phyloP scores from a whole-genome alignment of 2,797 vertebrate genomes.

The Adrianichthys oophorus region DNA sequence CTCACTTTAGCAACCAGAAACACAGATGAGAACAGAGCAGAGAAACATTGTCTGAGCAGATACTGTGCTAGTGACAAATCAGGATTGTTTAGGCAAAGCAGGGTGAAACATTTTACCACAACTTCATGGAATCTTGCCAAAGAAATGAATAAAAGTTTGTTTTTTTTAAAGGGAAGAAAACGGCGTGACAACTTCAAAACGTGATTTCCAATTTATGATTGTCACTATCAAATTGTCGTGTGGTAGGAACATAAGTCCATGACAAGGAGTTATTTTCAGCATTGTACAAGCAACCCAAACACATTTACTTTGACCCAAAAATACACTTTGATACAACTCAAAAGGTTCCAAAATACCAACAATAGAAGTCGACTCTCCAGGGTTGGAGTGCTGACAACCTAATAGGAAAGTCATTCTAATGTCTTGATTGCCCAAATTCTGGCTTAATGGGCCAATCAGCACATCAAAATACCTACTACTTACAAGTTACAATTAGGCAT shows the following conservation, averaged over 20 bases:
- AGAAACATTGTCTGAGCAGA: conserved; percentile 12
- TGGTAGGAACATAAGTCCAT: no score
- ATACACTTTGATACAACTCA: conserved; percentile 43
- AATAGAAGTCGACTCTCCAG: conserved; percentile 23
- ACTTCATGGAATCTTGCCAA: no score
- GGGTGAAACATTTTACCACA: conserved; percentile 2
- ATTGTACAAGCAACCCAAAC: conserved; percentile 56
- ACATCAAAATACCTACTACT: no score
- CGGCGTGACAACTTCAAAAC: conserved; percentile 27
- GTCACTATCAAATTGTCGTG: conserved; percentile 54
- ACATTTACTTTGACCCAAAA: conserved; percentile 28
- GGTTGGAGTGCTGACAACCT: background rate
- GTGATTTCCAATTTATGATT: conserved; percentile 66
- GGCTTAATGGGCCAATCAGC: no score
- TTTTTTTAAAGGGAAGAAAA: background rate
- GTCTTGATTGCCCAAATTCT: no score
- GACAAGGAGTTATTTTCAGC: conserved; percentile 50
- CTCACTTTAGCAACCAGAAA: conserved; percentile 18
- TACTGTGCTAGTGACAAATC: conserved; percentile 14
- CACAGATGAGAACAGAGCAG: background rate
- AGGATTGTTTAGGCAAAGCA: conserved; percentile 24
- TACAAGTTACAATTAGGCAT: no score
- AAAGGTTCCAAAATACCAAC: conserved; percentile 5
- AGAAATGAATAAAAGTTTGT: no score
- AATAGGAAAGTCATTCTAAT: conserved; percentile 1